Base-by-base conservation (phyloP, 1,140 invertebrate species). In the Condylostylus longicornis region DNA sequence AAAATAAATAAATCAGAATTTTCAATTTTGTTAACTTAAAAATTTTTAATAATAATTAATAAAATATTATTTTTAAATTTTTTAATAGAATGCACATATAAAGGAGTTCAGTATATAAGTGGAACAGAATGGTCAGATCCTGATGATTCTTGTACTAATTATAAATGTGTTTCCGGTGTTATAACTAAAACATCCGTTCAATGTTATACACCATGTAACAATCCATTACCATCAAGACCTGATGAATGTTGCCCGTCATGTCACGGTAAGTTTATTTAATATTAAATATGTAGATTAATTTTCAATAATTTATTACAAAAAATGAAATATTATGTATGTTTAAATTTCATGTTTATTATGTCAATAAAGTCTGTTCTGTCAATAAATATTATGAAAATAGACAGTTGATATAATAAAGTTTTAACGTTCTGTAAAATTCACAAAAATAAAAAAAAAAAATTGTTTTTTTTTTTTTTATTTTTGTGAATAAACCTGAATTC, bases 181-280 rank as follows among this genome's bases (percentile, higher is more conserved):
- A 66, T 88, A 39, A 93, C 85, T 1, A 73, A 81, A 47, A 80
- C 82, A 2, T 64, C 67, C 35, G 66, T 79, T 14, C 73, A 78
- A 39, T 93, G 87, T 53, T 79, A 86, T 53, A 74, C 75, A 9
- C 79, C 82, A 1, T 90, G 86, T 54, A 48, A 52, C 43, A 54
- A 61, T 25, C 74, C 83, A 1, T 63, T 72, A 22, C 71, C 77
- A n/a, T 69, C 79, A 3, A 56, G 60, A 10, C 68, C 73, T 12
- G 77, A 84, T 21, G 72, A 82, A 45, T 90, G 87, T 55, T 93
- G 87, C 58, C 77, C 82, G 1, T 77, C 77, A 23, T 93, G 86
- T 66, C 64, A 71, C 51, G 77, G 75, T 76, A 58, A 62, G 58
- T 57, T 41, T 27, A 13, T 27, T 4, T 3, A 10, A n/a, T 27